These are phyloP conservation scores for Camponotus floridanus DNA, from an alignment of 1,140 invertebrate species.

Conservation along the genomic window DNA sequence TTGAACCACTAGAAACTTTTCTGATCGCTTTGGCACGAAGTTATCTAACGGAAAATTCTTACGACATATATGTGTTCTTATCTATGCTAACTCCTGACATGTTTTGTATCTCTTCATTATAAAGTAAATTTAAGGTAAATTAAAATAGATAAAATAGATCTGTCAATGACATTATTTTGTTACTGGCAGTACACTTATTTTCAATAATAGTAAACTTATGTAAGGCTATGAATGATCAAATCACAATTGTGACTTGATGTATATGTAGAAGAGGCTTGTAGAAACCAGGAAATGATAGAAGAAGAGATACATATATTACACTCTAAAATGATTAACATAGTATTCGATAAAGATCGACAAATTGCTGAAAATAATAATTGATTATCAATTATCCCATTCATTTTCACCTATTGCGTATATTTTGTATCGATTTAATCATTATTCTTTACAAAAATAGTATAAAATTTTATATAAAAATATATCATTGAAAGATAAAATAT, in stretches of 20 bases:
- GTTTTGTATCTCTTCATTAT: slow-evolving; percentile 10
- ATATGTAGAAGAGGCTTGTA: slow-evolving; percentile 17
- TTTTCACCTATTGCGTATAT: too few species aligned
- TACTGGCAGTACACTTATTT: slow-evolving; percentile 51
- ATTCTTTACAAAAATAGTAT: too few species aligned
- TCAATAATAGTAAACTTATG: slow-evolving; percentile 30
- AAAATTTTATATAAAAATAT: too few species aligned
- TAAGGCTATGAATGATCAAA: slow-evolving; percentile 4
- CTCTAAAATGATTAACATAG: neutral
- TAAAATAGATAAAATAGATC: too few species aligned
- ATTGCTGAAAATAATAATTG: neutral
- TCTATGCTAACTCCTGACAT: slow-evolving; percentile 8
- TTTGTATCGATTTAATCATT: too few species aligned
- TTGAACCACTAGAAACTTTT: slow-evolving; percentile 40
- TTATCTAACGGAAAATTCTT: slow-evolving; percentile 32
- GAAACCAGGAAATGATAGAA: neutral
- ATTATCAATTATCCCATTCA: too few species aligned
- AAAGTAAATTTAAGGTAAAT: neutral
- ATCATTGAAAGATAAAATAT: neutral
- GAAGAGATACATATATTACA: neutral
- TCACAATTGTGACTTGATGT: slow-evolving; percentile 9
- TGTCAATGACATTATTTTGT: slow-evolving; percentile 24
- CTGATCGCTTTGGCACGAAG: slow-evolving; percentile 52
- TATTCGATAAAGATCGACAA: neutral
- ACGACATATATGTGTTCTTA: neutral